Conservation (phyloP, 2,797 vertebrate genomes). For the Babyrousa celebensis region DNA sequence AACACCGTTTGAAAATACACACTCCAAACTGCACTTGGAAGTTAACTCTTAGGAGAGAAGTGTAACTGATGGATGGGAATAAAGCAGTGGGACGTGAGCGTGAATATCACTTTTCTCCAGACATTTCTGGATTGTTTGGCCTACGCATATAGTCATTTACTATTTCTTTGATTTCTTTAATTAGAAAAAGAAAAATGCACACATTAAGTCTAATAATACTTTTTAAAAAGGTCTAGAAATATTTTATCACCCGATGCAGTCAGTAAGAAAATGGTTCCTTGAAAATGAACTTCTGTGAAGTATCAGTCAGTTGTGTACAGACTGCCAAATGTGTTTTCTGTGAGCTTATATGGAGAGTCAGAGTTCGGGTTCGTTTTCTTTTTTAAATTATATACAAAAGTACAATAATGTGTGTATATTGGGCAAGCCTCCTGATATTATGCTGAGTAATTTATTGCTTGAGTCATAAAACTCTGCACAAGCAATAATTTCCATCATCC, state of each 20-base stretch:
- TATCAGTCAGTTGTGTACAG: slow-evolving; percentile 13
- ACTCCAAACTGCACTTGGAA: background rate
- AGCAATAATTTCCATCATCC: slow-evolving; percentile 44
- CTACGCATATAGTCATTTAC: background rate
- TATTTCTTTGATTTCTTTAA: slow-evolving; percentile 21
- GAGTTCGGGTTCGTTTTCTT: slow-evolving; percentile 41
- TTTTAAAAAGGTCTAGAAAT: background rate
- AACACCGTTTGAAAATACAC: slow-evolving; percentile 30
- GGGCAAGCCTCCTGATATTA: slow-evolving; percentile 9
- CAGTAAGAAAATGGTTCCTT: background rate
- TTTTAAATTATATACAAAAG: slow-evolving; percentile 48
- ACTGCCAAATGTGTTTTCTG: slow-evolving; percentile 48
- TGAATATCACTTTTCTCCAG: background rate
- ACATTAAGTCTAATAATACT: background rate
- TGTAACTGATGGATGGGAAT: background rate
- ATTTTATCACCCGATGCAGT: background rate
- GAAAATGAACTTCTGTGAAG: slow-evolving; percentile 28
- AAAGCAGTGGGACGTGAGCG: background rate
- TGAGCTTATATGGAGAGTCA: slow-evolving; percentile 10
- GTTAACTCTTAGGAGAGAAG: background rate
- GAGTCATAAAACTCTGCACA: slow-evolving; percentile 45
- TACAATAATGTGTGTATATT: slow-evolving; percentile 43
- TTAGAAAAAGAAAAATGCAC: slow-evolving; percentile 21
- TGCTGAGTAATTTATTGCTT: slow-evolving; percentile 63
- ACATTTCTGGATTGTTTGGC: slow-evolving; percentile 4